Evolutionary conservation across 2,113 vertebrate species (phyloP).

Genomic region (Oxyruncus cristatus): DNA sequence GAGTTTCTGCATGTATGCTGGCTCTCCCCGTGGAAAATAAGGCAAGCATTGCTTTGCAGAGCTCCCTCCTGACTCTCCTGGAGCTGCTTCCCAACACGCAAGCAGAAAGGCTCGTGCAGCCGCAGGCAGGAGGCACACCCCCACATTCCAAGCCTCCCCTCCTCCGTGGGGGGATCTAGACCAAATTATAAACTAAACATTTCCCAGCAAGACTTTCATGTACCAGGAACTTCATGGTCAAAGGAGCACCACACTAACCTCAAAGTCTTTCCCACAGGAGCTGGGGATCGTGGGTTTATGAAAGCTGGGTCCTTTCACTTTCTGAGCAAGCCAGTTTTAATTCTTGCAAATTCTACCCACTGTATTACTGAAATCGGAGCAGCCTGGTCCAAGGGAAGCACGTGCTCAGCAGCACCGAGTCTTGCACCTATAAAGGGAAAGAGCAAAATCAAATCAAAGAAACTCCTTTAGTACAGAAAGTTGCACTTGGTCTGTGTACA

Average conservation of each 20-base stretch:
- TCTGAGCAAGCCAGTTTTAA: not conserved
- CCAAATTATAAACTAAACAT: not conserved
- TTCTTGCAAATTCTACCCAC: not conserved
- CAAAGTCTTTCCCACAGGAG: not conserved
- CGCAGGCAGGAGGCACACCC: not conserved
- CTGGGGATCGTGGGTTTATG: not conserved
- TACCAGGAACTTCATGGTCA: not conserved
- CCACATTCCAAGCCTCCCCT: not conserved
- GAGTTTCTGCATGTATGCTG: fast-evolving
- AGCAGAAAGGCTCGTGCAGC: not conserved
- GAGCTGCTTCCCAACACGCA: fast-evolving
- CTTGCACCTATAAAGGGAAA: not conserved
- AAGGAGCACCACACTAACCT: not conserved
- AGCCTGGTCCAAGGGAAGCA: not conserved
- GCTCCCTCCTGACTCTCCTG: not conserved
- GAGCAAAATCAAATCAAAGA: not conserved
- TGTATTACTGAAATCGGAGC: not conserved
- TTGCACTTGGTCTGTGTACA: not conserved
- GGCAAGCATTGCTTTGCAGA: not conserved
- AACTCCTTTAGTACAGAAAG: not conserved
- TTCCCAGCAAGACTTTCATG: not conserved
- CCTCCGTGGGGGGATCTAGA: fast-evolving
- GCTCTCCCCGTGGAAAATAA: not conserved
- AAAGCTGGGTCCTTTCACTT: not conserved
- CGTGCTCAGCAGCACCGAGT: not conserved